phyloP scores from a whole-genome alignment of 2,888 invertebrate species.

The Temnothorax ravouxi region DNA sequence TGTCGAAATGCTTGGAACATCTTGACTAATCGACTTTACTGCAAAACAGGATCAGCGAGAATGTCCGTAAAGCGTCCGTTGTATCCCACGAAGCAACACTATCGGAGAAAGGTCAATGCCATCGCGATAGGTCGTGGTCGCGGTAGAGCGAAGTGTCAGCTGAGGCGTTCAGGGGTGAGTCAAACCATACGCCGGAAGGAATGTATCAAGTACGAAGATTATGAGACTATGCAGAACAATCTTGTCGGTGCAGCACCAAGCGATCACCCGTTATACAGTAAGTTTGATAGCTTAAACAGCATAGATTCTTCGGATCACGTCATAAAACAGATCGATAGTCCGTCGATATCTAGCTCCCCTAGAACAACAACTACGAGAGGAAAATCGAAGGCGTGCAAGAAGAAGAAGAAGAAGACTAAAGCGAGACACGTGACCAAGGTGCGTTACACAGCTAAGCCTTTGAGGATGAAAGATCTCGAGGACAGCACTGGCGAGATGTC shows the following conservation, averaged over 20 bases:
- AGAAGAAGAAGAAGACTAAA: constrained; percentile 30
- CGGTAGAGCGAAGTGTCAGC: constrained; percentile 78
- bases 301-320: background rate
- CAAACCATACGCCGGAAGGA: constrained; percentile 80
- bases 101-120: constrained; percentile 66
- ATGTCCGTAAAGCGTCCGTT: constrained; percentile 57
- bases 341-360: constrained; percentile 62
- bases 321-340: constrained; percentile 7
- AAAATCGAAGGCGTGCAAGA: constrained; percentile 59
- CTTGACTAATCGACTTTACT: constrained; percentile 63
- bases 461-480: constrained; percentile 12
- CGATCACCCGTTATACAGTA: constrained; percentile 33
- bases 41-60: constrained; percentile 37
- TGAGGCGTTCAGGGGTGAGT: constrained; percentile 80
- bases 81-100: constrained; percentile 53
- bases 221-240: constrained; percentile 72
- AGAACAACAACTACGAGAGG: constrained; percentile 66
- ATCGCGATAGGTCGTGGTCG: constrained; percentile 76
- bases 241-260: constrained; percentile 7
- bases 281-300: constrained; percentile 42
- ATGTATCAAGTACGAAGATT: constrained; percentile 75
- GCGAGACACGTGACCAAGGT: constrained; percentile 63
- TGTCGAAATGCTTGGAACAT: constrained; percentile 66
- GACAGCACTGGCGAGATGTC: constrained; percentile 8
- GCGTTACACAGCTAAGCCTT: constrained; percentile 64